Evolutionary conservation across 2,797 vertebrate genomes (phyloP), one percentile per base, ranked within the genome.

Genomic region (Mus spretus): DNA sequence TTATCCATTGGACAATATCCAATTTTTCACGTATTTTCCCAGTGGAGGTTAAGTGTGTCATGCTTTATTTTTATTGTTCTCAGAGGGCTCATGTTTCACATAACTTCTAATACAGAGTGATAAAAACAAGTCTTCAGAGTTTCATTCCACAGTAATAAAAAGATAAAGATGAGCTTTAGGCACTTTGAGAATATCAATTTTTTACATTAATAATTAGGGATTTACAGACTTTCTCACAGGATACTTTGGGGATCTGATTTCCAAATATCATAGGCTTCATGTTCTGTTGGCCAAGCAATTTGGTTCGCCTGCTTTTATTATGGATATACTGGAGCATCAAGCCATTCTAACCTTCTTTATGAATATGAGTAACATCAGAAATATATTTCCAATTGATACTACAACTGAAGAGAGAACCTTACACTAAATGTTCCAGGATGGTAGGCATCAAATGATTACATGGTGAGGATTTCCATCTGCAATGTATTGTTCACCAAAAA

Each of bases 391-490:
- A 20, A 78, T 34, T n/a, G 87, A 84, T 74, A 78, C 34, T 81
- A 47, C 50, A 90, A 65, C 85, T 40, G 82, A 19, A 94, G 70
- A 84, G 9, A 88, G 65, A 93, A 84, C 72, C 9, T 97, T 44
- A 88, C 2, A 89, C 74, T 74, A 92, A 94, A 93, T 70, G 94
- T 85, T 92, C 50, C 83, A 31, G 47, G 40, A 88, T 84, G n/a
- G 37, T 78, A 55, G 67, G 7, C n/a, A 82, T 81, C n/a, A 93
- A 70, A 7, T 57, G 59, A 95, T 91, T 90, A 88, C 4, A 91
- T 37, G 65, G 87, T 84, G 79, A 94, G 96, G 50, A 28, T 89
- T 95, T 92, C 34, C 67, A 94, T 96, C 86, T 96, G 50, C 57
- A 89, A 70, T 37, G 65, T 10, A 59, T 53, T 82, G 63, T 80